Evolutionary conservation across 1,140 invertebrate species (phyloP).

Genomic region (Caenorhabditis inopinata): DNA sequence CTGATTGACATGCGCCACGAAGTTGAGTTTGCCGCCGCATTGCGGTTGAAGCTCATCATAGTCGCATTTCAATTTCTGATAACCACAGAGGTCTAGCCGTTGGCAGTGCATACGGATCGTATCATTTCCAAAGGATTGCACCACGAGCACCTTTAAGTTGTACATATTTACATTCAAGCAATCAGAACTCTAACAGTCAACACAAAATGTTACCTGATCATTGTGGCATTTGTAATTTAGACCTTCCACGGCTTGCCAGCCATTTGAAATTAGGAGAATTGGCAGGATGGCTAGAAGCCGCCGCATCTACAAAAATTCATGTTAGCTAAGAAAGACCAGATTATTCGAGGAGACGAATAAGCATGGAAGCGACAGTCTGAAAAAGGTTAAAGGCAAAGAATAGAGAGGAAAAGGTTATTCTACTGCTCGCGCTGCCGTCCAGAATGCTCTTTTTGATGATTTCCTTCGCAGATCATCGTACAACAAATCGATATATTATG

Average conservation of each 20-base stretch:
- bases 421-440: no score
- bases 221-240: conserved; percentile 40
- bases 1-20: conserved; percentile 64
- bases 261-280: conserved; percentile 30
- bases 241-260: background rate
- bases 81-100: conserved; percentile 60
- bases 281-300: conserved; percentile 27
- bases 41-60: conserved; percentile 60
- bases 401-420: no score
- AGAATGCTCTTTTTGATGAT: no score
- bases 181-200: no score
- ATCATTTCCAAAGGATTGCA: conserved; percentile 65
- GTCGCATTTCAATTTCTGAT: conserved; percentile 59
- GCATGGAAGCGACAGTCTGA: background rate
- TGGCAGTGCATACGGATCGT: conserved; percentile 67
- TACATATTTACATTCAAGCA: no score
- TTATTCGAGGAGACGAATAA: background rate
- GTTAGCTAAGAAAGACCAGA: background rate
- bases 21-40: conserved; percentile 63
- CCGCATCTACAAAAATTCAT: conserved; percentile 1
- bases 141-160: conserved; percentile 62
- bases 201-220: conserved; percentile 33
- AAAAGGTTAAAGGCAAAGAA: no score
- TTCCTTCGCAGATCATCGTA: no score
- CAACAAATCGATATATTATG: no score